Evolutionary conservation across 1,140 invertebrate species (phyloP), one percentile per base, ranked within the genome.

Genomic region (Neocloeon triangulifer): DNA sequence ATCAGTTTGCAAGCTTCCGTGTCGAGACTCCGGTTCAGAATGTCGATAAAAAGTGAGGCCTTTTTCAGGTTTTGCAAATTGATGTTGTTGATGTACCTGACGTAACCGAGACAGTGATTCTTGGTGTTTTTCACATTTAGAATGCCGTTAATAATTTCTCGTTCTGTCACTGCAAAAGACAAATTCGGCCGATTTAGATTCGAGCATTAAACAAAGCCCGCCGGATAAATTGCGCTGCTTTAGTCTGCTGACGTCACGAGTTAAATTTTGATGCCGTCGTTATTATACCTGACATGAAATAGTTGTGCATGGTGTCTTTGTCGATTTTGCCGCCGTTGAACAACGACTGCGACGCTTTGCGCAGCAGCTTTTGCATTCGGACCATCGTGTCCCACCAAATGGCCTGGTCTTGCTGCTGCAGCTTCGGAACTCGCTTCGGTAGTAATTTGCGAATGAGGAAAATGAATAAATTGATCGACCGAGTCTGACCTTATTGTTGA

Each of bases 311-410:
- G 10, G 76, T 75, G 28, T 95, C 88, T 42, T 85, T 73, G 44
- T 78, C 75, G 45, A 97, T 78, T 54, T 80, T 84, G 3, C 77
- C 82, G 39, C 65, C 60, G 29, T 79, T 75, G 42, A 69, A 82
- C 9, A 94, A 58, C 2, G 81, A 81, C 16, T 73, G 67, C 0
- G 88, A 74, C 0, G 86, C 81, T 58, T 94, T 96, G 21, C 91
- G 55, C 28, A 96, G 71, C 2, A 95, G 56, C 48, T 89, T 88
- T 53, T 95, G 89, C 69, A 97, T 86, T 49, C 89, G 91, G 12
- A 66, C 68, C 38, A 96, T 65, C 0, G 85, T 95, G 42, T 92
- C 86, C 91, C 91, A 97, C 91, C 91, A 97, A 19, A 85, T 72
- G 0, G 75, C 81, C 48, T 92, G 85, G 50, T 94, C 86, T 51